These are phyloP conservation scores for Mayetiola destructor DNA, from an alignment of 2,888 invertebrate species.

Conservation along the genomic window DNA sequence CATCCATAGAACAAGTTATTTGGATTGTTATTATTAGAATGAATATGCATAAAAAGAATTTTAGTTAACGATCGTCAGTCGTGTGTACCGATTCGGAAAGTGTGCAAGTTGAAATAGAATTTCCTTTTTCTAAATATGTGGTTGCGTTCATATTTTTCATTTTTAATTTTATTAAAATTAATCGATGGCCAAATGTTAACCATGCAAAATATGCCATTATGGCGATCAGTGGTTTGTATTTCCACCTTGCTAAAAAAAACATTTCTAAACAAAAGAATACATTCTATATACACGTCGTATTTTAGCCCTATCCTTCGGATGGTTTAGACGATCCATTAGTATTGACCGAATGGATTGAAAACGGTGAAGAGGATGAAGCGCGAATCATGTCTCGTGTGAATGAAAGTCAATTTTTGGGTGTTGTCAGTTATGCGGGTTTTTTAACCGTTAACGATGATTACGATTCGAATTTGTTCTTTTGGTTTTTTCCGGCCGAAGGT, in stretches of 20 bases:
- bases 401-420: slow-evolving; percentile 29
- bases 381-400: slow-evolving; percentile 24
- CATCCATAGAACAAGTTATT: too few relatives aligned
- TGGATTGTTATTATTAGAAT: too few relatives aligned
- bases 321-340: slow-evolving; percentile 4
- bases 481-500: slow-evolving; percentile 55
- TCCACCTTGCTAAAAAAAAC: neutral
- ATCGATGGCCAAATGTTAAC: neutral
- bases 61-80: too few relatives aligned
- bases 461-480: slow-evolving; percentile 68
- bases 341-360: slow-evolving; percentile 24
- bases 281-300: neutral
- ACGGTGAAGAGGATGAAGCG: slow-evolving; percentile 20
- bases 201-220: neutral
- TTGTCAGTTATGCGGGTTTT: slow-evolving; percentile 39
- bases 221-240: slow-evolving; percentile 5
- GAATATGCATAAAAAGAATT: too few relatives aligned
- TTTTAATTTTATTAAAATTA: too few relatives aligned
- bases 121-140: too few relatives aligned
- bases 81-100: too few relatives aligned
- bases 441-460: slow-evolving; percentile 58
- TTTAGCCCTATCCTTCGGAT: neutral
- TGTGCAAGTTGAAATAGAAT: too few relatives aligned
- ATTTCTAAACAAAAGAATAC: neutral
- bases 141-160: too few relatives aligned